phyloP scores from a whole-genome alignment of 2,888 invertebrate species.

The Drosophila quinaria region DNA sequence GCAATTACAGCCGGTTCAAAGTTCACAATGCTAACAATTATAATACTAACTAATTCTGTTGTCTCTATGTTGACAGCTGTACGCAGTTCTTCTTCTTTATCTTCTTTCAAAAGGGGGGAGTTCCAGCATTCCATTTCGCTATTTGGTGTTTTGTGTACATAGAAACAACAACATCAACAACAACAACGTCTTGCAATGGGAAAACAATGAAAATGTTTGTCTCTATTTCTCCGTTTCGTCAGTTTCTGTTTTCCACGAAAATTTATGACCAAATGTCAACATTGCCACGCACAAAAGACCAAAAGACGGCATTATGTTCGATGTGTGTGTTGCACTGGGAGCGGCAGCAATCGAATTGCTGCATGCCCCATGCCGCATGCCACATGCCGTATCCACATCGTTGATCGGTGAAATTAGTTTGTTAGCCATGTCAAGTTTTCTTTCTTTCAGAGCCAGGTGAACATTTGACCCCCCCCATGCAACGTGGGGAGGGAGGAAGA shows the following conservation, averaged over 20 bases:
- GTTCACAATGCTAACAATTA: conserved; percentile 15
- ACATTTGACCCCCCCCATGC: conserved; percentile 40
- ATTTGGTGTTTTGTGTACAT: conserved; percentile 35
- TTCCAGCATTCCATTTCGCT: conserved; percentile 26
- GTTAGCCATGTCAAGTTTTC: conserved; percentile 49
- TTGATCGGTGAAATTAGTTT: conserved; percentile 72
- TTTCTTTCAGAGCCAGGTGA: conserved; percentile 39
- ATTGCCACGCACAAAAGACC: conserved; percentile 52
- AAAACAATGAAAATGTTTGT: conserved; percentile 70
- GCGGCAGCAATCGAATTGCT: conserved; percentile 55
- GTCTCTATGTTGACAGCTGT: conserved; percentile 52
- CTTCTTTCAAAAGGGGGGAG: background rate
- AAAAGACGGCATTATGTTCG: background rate
- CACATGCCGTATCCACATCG: conserved; percentile 21
- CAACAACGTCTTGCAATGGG: conserved; percentile 18
- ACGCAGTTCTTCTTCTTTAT: conserved; percentile 29
- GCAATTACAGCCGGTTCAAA: conserved; percentile 39
- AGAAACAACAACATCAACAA: conserved; percentile 16
- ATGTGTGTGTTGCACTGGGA: conserved; percentile 36
- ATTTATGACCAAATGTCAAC: conserved; percentile 69
- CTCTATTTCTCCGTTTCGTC: conserved; percentile 18
- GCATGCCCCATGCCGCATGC: conserved; percentile 24
- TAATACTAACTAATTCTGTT: conserved; percentile 31
- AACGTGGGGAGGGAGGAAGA: background rate
- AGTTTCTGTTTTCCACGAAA: conserved; percentile 53